Conservation (phyloP, 2,888 invertebrate genomes). For the Sthenelais limicola region DNA sequence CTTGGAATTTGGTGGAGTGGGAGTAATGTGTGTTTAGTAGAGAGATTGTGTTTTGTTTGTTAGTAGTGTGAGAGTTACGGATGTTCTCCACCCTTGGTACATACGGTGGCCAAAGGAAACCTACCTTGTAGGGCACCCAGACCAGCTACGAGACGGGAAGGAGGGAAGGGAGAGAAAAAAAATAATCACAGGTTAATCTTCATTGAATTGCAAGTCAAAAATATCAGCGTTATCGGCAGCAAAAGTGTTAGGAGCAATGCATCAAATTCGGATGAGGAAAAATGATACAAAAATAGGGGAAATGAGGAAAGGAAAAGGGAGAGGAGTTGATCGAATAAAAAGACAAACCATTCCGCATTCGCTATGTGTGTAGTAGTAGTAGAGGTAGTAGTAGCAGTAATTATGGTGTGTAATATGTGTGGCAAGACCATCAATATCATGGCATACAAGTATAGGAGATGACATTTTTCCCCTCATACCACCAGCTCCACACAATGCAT, state of each 20-base stretch:
- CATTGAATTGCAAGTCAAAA: slow-evolving; percentile 25
- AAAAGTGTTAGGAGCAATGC: slow-evolving; percentile 34
- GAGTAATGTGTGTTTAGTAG: neutral
- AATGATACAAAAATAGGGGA: neutral
- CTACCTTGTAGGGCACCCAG: slow-evolving; percentile 45
- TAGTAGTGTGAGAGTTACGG: no score
- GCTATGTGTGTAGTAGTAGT: no score
- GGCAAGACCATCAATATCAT: no score
- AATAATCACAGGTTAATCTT: slow-evolving; percentile 39
- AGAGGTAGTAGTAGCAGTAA: no score
- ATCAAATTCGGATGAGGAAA: no score
- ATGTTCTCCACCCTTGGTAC: no score
- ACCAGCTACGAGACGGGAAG: slow-evolving; percentile 35
- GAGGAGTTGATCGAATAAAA: slow-evolving; percentile 19
- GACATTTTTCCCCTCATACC: no score
- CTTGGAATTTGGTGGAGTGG: no score
- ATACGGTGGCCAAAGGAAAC: no score
- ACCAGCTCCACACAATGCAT: no score
- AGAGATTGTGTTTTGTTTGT: neutral
- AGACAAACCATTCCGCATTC: slow-evolving; percentile 38
- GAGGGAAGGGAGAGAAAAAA: slow-evolving; percentile 30
- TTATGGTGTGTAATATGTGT: no score
- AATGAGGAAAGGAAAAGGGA: slow-evolving; percentile 9
- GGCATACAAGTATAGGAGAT: no score
- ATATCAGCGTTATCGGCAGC: slow-evolving; percentile 15